Base-by-base conservation (phyloP, 2,888 invertebrate genomes). In the Dusona sp. region DNA sequence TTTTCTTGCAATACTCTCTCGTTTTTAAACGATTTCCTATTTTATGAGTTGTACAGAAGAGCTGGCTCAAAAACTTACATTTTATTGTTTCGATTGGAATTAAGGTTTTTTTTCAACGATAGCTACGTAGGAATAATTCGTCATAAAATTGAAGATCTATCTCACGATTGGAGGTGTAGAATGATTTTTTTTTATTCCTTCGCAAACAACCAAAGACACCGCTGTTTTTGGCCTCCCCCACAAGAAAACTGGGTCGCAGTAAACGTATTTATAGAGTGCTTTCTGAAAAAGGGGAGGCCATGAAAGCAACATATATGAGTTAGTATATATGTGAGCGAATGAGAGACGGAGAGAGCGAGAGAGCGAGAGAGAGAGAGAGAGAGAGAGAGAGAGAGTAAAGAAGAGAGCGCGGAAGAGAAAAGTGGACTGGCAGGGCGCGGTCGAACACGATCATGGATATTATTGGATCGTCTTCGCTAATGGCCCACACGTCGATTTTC, bases 251-350 rank as follows among this genome's bases (percentile, higher is more conserved):
- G 90, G 93, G 93, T 92, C 93, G 90, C 88, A 85, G 75, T 86
- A 80, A 87, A 79, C 83, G 88, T 93, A 93, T 93, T 93, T 92
- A 93, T 93, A 93, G 93, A 90, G 89, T 79, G 57, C 65, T 81
- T 79, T 83, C 86, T 89, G 89, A 89, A 91, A 91, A 87, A 89
- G 90, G 90, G 91, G 89, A 85, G 84, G 84, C 78, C 85, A 79
- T 85, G 82, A 86, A 86, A 79, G 68, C 84, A 67, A 45, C n/a
- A 13, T 54, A 48, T 48, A 51, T 72, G 48, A 54, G 13, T 33
- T 42, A 16, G 29, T 48, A 29, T 70, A 70, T 70, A 48, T 25
- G 33, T 42, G 61, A 61, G 16, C 29, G 29, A 16, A 61, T 38
- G 75, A 68, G 42, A 51, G 29, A 65, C n/a, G n/a, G n/a, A 79